phyloP scores from a whole-genome alignment of 2,797 vertebrate species.

The Heteromormyrus szaboi region DNA sequence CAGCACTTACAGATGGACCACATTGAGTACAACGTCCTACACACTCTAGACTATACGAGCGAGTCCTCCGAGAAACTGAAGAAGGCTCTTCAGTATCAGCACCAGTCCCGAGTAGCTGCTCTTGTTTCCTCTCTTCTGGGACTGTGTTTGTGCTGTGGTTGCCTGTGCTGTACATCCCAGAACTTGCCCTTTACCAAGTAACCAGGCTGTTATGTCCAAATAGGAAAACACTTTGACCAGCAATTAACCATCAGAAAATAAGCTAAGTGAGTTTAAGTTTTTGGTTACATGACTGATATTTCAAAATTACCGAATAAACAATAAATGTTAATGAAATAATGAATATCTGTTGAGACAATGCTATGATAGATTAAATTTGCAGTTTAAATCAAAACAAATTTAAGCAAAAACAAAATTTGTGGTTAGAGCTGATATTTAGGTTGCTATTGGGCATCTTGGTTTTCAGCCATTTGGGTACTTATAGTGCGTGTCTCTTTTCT shows the following conservation, averaged over 20 bases:
- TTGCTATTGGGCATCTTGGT: neutral
- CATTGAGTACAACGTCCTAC: conserved; percentile 49
- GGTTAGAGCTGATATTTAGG: neutral
- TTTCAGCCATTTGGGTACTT: neutral
- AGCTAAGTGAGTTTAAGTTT: neutral
- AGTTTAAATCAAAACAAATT: neutral
- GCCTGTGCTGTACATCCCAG: conserved; percentile 34
- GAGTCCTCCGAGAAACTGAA: conserved; percentile 43
- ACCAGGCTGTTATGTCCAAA: neutral
- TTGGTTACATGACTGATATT: neutral
- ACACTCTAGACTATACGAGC: conserved; percentile 41
- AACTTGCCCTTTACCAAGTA: conserved; percentile 18
- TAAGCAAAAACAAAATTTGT: neutral
- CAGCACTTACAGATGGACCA: conserved; percentile 47
- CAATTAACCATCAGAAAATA: neutral
- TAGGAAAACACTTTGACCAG: neutral
- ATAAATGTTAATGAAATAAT: neutral
- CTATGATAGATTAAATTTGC: neutral
- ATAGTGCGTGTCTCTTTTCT: neutral
- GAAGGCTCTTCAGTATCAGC: conserved; percentile 46
- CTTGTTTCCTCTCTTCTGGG: conserved; percentile 23
- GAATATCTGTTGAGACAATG: neutral
- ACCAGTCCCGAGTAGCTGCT: conserved; percentile 39
- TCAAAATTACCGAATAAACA: neutral
- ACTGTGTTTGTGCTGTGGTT: conserved; percentile 50